A percentile compares a stretch with the other conserved stretches of the same genome.
These are phyloP conservation scores for Adelognathus sp. DNA, from an alignment of 2,888 invertebrate genomes.

Conservation along the genomic window DNA sequence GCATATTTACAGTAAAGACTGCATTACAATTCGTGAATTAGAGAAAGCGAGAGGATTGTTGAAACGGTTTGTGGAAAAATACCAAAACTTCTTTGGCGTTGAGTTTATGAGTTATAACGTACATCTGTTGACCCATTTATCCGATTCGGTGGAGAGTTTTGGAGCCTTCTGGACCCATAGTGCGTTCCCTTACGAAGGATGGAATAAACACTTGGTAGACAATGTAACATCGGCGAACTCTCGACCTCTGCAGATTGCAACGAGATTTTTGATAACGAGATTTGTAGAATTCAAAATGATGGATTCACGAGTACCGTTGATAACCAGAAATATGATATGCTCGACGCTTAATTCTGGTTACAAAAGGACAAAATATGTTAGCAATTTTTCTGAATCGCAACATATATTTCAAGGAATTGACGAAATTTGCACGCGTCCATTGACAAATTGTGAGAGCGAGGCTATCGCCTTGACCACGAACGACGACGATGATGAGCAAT, in stretches of 20 bases:
- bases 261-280: background rate
- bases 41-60: slow-evolving; percentile 11
- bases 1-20: slow-evolving; percentile 33
- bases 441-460: no score
- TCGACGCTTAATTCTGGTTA: no score
- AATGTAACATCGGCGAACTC: slow-evolving; percentile 30
- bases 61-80: slow-evolving; percentile 4
- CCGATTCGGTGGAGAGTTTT: slow-evolving; percentile 18
- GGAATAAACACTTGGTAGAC: slow-evolving; percentile 46
- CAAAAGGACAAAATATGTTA: no score
- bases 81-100: slow-evolving; percentile 21
- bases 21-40: slow-evolving; percentile 16
- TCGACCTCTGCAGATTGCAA: background rate
- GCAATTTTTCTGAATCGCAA: no score
- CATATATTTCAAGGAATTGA: no score
- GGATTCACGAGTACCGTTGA: no score
- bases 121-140: slow-evolving; percentile 43
- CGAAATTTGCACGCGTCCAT: no score
- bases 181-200: slow-evolving; percentile 47
- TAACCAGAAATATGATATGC: no score
- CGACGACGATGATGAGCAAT: no score
- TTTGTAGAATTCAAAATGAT: background rate
- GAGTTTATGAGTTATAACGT: slow-evolving; percentile 49
- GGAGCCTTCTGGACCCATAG: slow-evolving; percentile 49
- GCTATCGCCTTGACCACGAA: no score